These are phyloP conservation scores for Bimastos eiseni DNA, from an alignment of 2,888 invertebrate species.

Conservation along the genomic window DNA sequence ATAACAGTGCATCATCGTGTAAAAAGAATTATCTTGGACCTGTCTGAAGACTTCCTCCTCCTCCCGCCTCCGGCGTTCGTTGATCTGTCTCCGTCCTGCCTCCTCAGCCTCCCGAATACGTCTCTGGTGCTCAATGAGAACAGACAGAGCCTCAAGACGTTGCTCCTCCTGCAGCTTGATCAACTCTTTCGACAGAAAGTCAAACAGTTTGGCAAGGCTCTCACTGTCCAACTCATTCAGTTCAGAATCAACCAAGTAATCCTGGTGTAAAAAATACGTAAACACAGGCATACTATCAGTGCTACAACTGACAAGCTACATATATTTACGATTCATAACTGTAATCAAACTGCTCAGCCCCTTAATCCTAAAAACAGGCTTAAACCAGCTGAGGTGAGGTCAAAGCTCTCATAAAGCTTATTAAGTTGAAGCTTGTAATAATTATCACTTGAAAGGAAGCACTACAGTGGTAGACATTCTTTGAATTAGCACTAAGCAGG, in stretches of 20 bases:
- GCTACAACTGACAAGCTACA: not conserved
- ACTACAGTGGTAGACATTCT: too few relatives aligned
- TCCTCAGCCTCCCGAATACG: constrained; percentile 78
- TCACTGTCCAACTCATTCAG: constrained; percentile 74
- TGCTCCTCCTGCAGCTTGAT: constrained; percentile 76
- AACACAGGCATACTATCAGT: not conserved
- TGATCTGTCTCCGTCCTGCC: constrained; percentile 77
- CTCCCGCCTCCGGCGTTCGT: constrained; percentile 73
- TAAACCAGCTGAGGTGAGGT: too few relatives aligned
- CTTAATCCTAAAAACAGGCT: too few relatives aligned
- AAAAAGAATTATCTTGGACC: too few relatives aligned
- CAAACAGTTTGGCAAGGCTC: constrained; percentile 72
- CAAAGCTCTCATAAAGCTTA: too few relatives aligned
- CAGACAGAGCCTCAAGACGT: constrained; percentile 76
- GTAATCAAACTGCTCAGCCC: too few relatives aligned
- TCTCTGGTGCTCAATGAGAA: constrained; percentile 78
- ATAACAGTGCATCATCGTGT: not conserved
- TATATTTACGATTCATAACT: too few relatives aligned
- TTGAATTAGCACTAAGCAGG: too few relatives aligned
- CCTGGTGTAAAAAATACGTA: constrained; percentile 46
- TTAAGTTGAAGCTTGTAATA: too few relatives aligned
- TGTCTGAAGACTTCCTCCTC: constrained; percentile 81
- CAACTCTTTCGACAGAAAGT: constrained; percentile 78
- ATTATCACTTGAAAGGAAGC: too few relatives aligned
- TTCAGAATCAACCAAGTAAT: constrained; percentile 66